Base-by-base conservation (phyloP, 1,140 invertebrate genomes). In the Physella acuta region DNA sequence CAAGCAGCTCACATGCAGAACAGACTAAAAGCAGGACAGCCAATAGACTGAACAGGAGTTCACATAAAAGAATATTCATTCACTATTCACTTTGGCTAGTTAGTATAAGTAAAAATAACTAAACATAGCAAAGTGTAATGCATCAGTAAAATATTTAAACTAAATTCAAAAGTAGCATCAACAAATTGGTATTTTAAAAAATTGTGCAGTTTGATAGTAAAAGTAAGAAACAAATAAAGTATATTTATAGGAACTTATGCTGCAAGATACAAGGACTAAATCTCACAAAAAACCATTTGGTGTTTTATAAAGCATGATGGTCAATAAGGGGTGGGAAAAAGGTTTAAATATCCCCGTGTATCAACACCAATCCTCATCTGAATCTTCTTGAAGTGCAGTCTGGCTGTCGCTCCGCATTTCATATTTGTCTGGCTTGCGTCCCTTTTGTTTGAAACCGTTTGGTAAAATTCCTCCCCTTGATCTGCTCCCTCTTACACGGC, bases 371-470 rank as follows among this genome's bases (percentile, higher is more conserved):
- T 79, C 78, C 39, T 81, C 79, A 64, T 79, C 78, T 0, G 78
- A 79, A 60, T 82, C 78, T 52, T 78, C 73, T 56, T 76, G 75
- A n/a, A 82, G 61, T 44, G 80, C 79, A 68, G 73, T 76, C 68
- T 77, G 79, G 59, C 78, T 77, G 69, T 82, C 79, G 72, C 78
- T 78, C 31, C 79, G 59, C 71, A 82, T 76, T 71, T 82, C 79
- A 55, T 79, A 73, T 62, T 80, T 79, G 28, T 82, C 80, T n/a
- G 73, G 68, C 60, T 79, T 79, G 39, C 73, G 39, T 39, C 71
- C 72, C 68, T 77, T 80, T 37, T 75, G 77, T 75, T 81, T 81
- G 49, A 77, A 78, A 28, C 80, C 80, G 53, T 82, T 82, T n/a
- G 79, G 80, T 37, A 80, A 58, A 34, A 75, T 76, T 44, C 70